Base-by-base conservation (phyloP, 2,113 vertebrate species). In the Hyperopisus bebe region DNA sequence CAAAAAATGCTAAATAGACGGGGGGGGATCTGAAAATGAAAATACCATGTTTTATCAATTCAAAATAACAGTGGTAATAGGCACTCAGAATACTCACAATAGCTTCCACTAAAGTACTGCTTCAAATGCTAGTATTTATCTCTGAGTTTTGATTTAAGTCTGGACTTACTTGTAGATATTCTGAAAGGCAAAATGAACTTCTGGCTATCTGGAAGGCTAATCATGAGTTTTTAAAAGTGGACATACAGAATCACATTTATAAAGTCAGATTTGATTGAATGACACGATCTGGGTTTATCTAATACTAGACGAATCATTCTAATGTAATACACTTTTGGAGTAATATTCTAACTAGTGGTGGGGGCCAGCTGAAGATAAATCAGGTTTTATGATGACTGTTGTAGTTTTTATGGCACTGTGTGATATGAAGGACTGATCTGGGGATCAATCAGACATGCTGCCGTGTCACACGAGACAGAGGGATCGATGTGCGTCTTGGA, bases 351-450 rank as follows among this genome's bases (percentile, higher is more conserved):
- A 94, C 93, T 88, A 92, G 93, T 90, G 92, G 92, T 92, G 90
- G 89, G 48, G 91, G 90, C 90, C 35, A 92, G 89, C 85, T 89
- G 82, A 90, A 92, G 93, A 95, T 95, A 95, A 95, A 95, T 95
- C 95, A 93, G 91, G 92, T 94, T 95, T 95, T 95, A 95, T 95
- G 95, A 95, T 94, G 94, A 93, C 93, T 94, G 94, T 95, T 94
- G 93, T 94, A 93, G 92, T 94, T 95, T 95, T 95, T 95, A 95
- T 92, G 51, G 94, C 92, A 88, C 92, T 62, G 93, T 93, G 93
- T 93, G 92, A 93, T 94, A 94, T 92, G 94, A 94, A 92, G 92
- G 92, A 93, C 94, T 95, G 95, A 95, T 95, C 95, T 94, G 93
- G 93, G 94, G 94, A 95, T 95, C 95, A 95, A 95, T 95, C 95